Percentiles rank a stretch among this genome's conserved stretches.
Conservation (phyloP, 2,888 invertebrate species). For the Gandaritis pyraliata region DNA sequence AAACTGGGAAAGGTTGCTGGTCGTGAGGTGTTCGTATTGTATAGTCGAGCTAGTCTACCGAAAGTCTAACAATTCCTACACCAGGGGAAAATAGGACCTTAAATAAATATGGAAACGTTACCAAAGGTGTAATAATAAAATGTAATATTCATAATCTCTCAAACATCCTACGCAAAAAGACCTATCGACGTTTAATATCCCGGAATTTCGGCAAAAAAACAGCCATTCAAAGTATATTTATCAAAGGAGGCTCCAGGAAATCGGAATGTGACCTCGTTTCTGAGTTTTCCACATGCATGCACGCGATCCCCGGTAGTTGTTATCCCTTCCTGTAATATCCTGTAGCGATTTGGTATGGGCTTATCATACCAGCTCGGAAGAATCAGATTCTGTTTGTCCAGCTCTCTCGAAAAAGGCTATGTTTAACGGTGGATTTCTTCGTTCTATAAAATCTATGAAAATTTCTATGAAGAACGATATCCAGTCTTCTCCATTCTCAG, state of each 20-base stretch:
- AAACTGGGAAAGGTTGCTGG: no score
- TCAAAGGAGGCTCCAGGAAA: conserved; percentile 16
- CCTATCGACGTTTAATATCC: conserved; percentile 18
- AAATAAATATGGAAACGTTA: background rate
- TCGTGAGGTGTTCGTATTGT: no score
- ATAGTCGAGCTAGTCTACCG: no score
- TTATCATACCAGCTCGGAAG: no score
- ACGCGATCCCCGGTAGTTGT: background rate
- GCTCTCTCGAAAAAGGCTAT: no score
- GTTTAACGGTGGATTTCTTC: no score
- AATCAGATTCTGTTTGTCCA: no score
- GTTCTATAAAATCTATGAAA: no score
- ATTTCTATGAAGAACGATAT: no score
- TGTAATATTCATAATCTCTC: background rate
- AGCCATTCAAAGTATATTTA: conserved; percentile 17
- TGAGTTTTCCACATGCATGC: background rate
- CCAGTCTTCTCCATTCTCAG: no score
- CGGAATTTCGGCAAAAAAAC: conserved; percentile 13
- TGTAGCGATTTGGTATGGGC: background rate
- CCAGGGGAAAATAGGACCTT: background rate
- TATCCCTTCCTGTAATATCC: background rate
- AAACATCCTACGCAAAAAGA: conserved; percentile 7
- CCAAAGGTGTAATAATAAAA: background rate
- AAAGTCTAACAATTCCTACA: background rate
- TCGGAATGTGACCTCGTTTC: conserved; percentile 34